Evolutionary conservation across 1,140 invertebrate genomes (phyloP).

Genomic region (Brachystomella parvula): DNA sequence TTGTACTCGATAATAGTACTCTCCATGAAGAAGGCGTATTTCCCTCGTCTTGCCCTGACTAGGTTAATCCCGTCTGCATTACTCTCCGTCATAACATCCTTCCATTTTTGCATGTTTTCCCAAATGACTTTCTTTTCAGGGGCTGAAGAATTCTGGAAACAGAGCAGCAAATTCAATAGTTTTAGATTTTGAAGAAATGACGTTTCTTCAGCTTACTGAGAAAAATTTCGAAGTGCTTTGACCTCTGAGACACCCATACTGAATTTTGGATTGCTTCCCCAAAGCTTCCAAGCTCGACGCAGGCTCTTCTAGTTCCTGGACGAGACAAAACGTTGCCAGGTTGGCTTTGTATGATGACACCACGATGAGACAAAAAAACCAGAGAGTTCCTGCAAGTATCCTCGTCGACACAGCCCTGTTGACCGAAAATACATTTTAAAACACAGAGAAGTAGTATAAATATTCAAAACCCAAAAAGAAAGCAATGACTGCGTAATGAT

Average conservation of each 20-base stretch:
- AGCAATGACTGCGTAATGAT: too few relatives aligned
- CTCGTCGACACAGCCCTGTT: conserved; percentile 46
- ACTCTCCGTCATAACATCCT: conserved; percentile 72
- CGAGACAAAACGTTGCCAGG: conserved; percentile 92
- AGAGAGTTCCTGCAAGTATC: conserved; percentile 68
- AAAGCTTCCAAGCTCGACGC: conserved; percentile 93
- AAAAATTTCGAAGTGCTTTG: conserved; percentile 90
- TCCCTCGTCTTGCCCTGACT: conserved; percentile 72
- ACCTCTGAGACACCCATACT: conserved; percentile 89
- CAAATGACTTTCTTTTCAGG: conserved; percentile 80
- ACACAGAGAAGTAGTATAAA: too few relatives aligned
- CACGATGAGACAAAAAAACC: conserved; percentile 96
- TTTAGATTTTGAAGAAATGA: too few relatives aligned
- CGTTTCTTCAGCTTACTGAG: too few relatives aligned
- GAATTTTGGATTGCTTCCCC: conserved; percentile 91
- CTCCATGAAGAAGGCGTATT: conserved; percentile 88
- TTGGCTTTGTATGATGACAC: conserved; percentile 98
- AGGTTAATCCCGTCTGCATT: conserved; percentile 79
- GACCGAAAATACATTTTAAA: too few relatives aligned
- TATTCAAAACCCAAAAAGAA: too few relatives aligned
- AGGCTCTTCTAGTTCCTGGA: conserved; percentile 90
- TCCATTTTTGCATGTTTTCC: conserved; percentile 75
- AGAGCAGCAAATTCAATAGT: not conserved
- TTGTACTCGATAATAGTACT: conserved; percentile 62
- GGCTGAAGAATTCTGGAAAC: conserved; percentile 52